These are phyloP conservation scores for Bagarius yarrelli DNA, from an alignment of 2,113 vertebrate genomes.

Conservation along the genomic window DNA sequence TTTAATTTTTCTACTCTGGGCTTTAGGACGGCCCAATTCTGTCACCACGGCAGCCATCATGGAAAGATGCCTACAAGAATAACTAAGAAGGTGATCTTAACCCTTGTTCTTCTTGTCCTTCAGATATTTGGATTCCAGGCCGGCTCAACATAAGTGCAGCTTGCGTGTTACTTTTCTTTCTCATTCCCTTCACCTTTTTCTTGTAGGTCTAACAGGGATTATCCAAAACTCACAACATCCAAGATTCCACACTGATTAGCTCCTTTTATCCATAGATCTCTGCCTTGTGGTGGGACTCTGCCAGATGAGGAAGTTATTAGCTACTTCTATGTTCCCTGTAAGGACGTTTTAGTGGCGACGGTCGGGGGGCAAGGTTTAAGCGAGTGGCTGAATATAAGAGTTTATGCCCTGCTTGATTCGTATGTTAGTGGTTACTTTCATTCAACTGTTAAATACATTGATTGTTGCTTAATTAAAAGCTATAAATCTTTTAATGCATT, in stretches of 20 bases:
- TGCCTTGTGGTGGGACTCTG: too few species aligned
- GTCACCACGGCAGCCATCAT: constrained; percentile 85
- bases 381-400: too few species aligned
- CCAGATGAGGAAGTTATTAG: too few species aligned
- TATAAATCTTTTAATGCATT: too few species aligned
- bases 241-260: constrained; percentile 47
- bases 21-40: constrained; percentile 94
- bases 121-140: constrained; percentile 65
- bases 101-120: constrained; percentile 79
- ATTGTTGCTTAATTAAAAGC: too few species aligned
- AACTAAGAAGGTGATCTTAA: constrained; percentile 81
- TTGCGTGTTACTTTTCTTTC: neutral
- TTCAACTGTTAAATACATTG: too few species aligned
- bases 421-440: too few species aligned
- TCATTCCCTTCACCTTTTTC: neutral
- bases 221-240: constrained; percentile 3
- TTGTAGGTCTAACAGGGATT: neutral
- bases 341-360: too few species aligned
- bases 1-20: constrained; percentile 77
- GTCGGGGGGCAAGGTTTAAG: too few species aligned
- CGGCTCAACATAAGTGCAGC: neutral
- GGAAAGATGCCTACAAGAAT: constrained; percentile 81
- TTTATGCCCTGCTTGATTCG: too few species aligned
- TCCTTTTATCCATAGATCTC: constrained; percentile 52
- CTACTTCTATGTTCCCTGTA: too few species aligned